These are phyloP conservation scores for Trilocha varians DNA, from an alignment of 2,888 invertebrate species.

Conservation along the genomic window DNA sequence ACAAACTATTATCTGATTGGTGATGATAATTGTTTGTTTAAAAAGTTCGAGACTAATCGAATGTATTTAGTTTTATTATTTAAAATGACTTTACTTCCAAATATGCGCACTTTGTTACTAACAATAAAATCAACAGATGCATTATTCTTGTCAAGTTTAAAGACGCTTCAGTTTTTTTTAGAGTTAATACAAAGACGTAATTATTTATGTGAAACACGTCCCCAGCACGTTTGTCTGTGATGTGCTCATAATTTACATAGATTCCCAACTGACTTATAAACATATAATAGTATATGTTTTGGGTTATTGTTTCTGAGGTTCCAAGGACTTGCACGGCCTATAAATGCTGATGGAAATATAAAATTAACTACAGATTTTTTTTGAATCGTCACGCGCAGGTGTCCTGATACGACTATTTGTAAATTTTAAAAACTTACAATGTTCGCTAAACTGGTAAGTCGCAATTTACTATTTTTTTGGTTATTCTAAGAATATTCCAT, in stretches of 20 bases:
- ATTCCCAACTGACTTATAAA: constrained; percentile 45
- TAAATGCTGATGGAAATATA: constrained; percentile 47
- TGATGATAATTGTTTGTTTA: background rate
- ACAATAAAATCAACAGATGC: constrained; percentile 26
- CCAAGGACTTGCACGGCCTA: constrained; percentile 55
- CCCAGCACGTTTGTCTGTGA: constrained; percentile 42
- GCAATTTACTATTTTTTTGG: too few species aligned
- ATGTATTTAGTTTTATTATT: background rate
- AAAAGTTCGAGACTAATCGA: background rate
- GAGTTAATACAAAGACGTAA: constrained; percentile 54
- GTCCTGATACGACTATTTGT: constrained; percentile 29
- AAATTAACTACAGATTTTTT: constrained; percentile 31
- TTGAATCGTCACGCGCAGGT: background rate
- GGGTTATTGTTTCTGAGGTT: constrained; percentile 47
- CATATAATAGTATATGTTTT: constrained; percentile 33
- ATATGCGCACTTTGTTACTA: constrained; percentile 13
- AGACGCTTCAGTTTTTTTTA: constrained; percentile 25
- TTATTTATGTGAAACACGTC: constrained; percentile 56
- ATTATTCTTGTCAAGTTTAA: constrained; percentile 26
- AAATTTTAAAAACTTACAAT: constrained; percentile 28
- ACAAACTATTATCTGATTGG: too few species aligned
- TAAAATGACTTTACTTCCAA: constrained; percentile 8
- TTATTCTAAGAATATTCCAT: too few species aligned
- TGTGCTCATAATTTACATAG: constrained; percentile 58
- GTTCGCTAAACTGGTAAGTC: constrained; percentile 62